Percentiles rank a stretch among this genome's conserved stretches.
phyloP scores from a whole-genome alignment of 2,797 vertebrate species.

The Amazonetta brasiliensis region DNA sequence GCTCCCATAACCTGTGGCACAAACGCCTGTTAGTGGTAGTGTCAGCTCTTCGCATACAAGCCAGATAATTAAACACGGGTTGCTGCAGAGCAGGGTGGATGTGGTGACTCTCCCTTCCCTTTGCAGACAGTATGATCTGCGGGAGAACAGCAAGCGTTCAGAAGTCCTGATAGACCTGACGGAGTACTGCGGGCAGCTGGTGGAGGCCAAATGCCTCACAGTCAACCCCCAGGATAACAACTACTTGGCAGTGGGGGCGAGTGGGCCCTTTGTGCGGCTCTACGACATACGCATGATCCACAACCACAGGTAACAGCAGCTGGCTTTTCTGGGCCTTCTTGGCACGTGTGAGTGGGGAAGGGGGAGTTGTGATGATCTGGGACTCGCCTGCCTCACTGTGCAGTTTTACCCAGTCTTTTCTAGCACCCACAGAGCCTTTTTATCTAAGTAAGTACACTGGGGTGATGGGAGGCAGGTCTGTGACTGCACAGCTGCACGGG shows the following conservation, averaged over 20 bases:
- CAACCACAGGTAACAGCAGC: constrained; percentile 88
- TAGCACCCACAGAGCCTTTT: not conserved
- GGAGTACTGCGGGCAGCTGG: constrained; percentile 96
- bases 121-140: constrained; percentile 93
- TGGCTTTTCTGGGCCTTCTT: not conserved
- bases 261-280: constrained; percentile 94
- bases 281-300: constrained; percentile 99
- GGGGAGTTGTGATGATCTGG: not conserved
- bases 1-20: not conserved
- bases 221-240: constrained; percentile 98
- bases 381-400: rapidly evolving
- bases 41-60: not conserved
- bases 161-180: constrained; percentile 97
- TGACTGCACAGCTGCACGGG: not conserved
- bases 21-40: not conserved
- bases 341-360: rapidly evolving
- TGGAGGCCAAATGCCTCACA: constrained; percentile 97
- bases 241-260: constrained; percentile 95
- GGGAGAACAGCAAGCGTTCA: constrained; percentile 95
- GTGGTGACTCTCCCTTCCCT: not conserved
- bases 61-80: not conserved
- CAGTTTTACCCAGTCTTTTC: not conserved
- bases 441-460: rapidly evolving
- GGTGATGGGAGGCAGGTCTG: not conserved
- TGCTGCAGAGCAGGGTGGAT: not conserved